Conservation (phyloP, 2,888 invertebrate genomes). For the Chromoteleia sp. region DNA sequence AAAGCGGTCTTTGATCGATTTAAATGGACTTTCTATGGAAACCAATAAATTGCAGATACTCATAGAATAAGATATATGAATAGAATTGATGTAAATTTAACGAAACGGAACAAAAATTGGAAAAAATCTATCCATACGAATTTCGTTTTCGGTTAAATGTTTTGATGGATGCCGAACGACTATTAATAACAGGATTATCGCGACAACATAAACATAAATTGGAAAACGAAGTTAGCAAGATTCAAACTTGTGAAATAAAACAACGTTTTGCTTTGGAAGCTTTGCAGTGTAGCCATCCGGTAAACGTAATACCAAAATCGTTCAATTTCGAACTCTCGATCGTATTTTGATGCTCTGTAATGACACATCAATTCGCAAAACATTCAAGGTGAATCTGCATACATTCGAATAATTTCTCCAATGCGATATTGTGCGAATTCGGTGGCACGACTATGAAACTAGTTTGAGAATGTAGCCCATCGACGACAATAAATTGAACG, state of each 20-base stretch:
- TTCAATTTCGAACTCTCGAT: conserved; percentile 41
- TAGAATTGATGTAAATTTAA: no score
- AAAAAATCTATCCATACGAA: neutral
- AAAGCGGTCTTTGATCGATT: no score
- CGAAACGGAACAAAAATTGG: no score
- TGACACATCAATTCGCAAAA: conserved; percentile 49
- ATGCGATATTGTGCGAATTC: conserved; percentile 28
- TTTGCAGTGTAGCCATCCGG: conserved; percentile 1
- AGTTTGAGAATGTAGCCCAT: conserved; percentile 48
- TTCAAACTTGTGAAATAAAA: conserved; percentile 26
- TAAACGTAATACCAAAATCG: conserved; percentile 23
- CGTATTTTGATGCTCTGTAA: conserved; percentile 40
- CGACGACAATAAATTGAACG: conserved; percentile 40
- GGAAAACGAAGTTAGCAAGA: conserved; percentile 24
- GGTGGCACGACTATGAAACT: conserved; percentile 39
- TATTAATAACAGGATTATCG: conserved; percentile 20
- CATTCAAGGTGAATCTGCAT: conserved; percentile 36
- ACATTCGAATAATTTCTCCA: conserved; percentile 37
- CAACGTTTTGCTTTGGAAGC: conserved; percentile 18
- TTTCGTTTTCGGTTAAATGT: conserved; percentile 2
- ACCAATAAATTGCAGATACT: no score
- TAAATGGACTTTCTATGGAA: no score
- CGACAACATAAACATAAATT: conserved; percentile 30
- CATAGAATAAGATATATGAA: no score
- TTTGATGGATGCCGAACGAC: neutral